Conservation (phyloP, 2,888 invertebrate genomes). For the Dicycla oo region DNA sequence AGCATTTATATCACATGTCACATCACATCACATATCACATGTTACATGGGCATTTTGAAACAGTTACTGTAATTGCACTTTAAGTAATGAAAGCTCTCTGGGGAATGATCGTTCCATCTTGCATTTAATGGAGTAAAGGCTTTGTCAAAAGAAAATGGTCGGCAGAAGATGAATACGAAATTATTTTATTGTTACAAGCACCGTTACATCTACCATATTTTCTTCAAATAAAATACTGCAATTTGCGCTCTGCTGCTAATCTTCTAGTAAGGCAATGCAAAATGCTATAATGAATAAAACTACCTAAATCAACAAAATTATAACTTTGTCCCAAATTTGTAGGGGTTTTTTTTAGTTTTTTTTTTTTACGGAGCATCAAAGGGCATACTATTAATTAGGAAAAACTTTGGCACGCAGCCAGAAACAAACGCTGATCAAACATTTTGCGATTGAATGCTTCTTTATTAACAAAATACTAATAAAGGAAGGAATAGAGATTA, state of each 20-base stretch:
- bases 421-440: slow-evolving; percentile 34
- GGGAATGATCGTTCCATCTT: slow-evolving; percentile 21
- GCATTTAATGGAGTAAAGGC: not conserved
- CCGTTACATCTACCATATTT: not conserved
- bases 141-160: slow-evolving; percentile 6
- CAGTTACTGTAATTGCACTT: slow-evolving; percentile 28
- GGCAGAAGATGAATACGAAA: not conserved
- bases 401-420: slow-evolving; percentile 34
- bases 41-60: slow-evolving; percentile 12
- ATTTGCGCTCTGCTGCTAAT: not conserved
- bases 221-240: not conserved
- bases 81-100: slow-evolving; percentile 23
- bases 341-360: no score
- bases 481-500: slow-evolving; percentile 3
- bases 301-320: not conserved
- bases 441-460: slow-evolving; percentile 5
- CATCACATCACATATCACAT: no score
- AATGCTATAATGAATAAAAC: not conserved
- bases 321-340: not conserved
- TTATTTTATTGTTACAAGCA: not conserved
- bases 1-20: not conserved
- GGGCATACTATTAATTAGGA: not conserved
- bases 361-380: not conserved
- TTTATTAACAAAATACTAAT: slow-evolving; percentile 37
- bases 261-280: not conserved